Conservation (phyloP, 2,797 vertebrate species). For the Onychomys torridus region DNA sequence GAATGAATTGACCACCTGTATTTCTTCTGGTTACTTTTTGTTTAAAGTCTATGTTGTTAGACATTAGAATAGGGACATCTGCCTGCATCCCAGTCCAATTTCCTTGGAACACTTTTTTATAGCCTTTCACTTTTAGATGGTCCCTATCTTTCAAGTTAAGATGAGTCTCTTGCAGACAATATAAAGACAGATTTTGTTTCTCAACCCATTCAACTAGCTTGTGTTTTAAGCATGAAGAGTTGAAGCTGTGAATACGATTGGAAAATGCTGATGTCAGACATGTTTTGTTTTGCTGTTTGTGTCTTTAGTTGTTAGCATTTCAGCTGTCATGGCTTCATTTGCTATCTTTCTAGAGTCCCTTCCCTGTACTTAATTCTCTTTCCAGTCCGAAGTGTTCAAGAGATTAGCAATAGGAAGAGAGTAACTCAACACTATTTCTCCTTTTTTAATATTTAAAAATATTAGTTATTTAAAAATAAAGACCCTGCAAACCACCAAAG, state of each 20-base stretch:
- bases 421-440: not conserved
- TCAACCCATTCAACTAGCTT: not conserved
- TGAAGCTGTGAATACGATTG: not conserved
- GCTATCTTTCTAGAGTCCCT: not conserved
- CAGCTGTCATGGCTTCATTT: not conserved
- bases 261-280: not conserved
- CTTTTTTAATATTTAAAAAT: not conserved
- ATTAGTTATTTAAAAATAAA: constrained; percentile 44
- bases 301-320: not conserved
- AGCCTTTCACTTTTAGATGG: not conserved
- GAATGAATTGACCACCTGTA: not conserved
- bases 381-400: not conserved
- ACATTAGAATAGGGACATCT: not conserved
- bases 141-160: not conserved
- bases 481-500: not conserved
- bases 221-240: not conserved
- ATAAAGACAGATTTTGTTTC: not conserved
- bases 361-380: not conserved
- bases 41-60: not conserved
- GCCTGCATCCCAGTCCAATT: not conserved
- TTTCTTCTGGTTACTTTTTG: not conserved
- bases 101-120: not conserved
- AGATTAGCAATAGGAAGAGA: not conserved
- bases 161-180: not conserved
- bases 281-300: not conserved